Conservation (phyloP, 2,797 vertebrate genomes). For the Champsocephalus gunnari region DNA sequence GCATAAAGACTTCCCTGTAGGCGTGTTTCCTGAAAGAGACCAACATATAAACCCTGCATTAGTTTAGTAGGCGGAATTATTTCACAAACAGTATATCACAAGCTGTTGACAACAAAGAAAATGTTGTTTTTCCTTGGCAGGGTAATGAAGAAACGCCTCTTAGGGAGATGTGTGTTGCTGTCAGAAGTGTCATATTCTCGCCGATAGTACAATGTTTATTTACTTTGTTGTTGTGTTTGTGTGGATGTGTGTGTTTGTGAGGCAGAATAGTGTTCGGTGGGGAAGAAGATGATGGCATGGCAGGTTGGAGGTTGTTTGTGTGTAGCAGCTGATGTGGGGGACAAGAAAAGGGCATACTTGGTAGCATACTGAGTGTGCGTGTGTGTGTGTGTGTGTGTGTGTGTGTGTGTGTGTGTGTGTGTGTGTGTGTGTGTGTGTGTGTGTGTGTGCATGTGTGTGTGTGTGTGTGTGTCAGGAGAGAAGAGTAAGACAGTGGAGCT, state of each 20-base stretch:
- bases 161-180: neutral
- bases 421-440: too few relatives aligned
- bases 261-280: constrained; percentile 28
- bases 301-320: constrained; percentile 35
- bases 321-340: constrained; percentile 37
- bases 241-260: constrained; percentile 15
- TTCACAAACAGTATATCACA: constrained; percentile 1
- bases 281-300: constrained; percentile 27
- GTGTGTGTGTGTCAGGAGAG: constrained; percentile 78
- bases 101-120: neutral
- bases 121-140: neutral
- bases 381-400: too few relatives aligned
- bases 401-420: too few relatives aligned
- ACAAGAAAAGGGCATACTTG: constrained; percentile 43
- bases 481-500: constrained; percentile 88
- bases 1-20: neutral
- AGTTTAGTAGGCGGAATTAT: neutral
- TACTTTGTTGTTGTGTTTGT: neutral
- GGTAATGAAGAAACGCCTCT: neutral
- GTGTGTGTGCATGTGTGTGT: constrained; percentile 17
- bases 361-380: neutral
- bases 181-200: neutral
- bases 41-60: constrained; percentile 5
- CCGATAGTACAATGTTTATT: neutral
- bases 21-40: constrained; percentile 8